Percentiles rank a stretch among this genome's conserved stretches.
Conservation (phyloP, 2,888 invertebrate species). For the Bembecia ichneumoniformis region DNA sequence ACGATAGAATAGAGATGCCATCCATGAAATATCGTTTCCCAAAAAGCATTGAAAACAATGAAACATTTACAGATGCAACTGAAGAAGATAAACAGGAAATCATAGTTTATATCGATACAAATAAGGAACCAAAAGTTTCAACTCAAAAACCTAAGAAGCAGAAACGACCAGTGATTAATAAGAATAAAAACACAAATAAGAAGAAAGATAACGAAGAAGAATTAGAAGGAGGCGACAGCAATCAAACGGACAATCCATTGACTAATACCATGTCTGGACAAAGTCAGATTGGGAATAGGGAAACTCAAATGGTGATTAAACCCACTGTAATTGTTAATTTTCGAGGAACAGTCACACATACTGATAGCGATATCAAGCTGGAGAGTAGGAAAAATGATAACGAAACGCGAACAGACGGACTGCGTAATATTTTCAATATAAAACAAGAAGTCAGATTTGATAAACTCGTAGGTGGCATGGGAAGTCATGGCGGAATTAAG, state of each 20-base stretch:
- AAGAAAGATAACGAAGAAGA: constrained; percentile 19
- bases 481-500: constrained; percentile 14
- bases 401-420: constrained; percentile 22
- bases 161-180: constrained; percentile 21
- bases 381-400: constrained; percentile 34
- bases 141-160: constrained; percentile 40
- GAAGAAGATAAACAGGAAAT: constrained; percentile 39
- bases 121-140: constrained; percentile 24
- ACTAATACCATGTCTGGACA: constrained; percentile 54
- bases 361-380: constrained; percentile 50
- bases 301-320: constrained; percentile 59
- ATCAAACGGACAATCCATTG: constrained; percentile 18
- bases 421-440: constrained; percentile 56
- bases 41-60: constrained; percentile 33
- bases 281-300: constrained; percentile 62
- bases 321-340: constrained; percentile 65
- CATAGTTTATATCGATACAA: constrained; percentile 40
- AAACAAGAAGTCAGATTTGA: constrained; percentile 60
- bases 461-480: constrained; percentile 17
- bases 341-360: constrained; percentile 48
- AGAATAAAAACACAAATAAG: constrained; percentile 21
- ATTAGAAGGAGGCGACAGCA: constrained; percentile 15
- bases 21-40: constrained; percentile 51
- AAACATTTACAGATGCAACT: constrained; percentile 16
- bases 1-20: constrained; percentile 60